Base-by-base conservation (phyloP, 2,888 invertebrate genomes). In the Adelognathus sp. region DNA sequence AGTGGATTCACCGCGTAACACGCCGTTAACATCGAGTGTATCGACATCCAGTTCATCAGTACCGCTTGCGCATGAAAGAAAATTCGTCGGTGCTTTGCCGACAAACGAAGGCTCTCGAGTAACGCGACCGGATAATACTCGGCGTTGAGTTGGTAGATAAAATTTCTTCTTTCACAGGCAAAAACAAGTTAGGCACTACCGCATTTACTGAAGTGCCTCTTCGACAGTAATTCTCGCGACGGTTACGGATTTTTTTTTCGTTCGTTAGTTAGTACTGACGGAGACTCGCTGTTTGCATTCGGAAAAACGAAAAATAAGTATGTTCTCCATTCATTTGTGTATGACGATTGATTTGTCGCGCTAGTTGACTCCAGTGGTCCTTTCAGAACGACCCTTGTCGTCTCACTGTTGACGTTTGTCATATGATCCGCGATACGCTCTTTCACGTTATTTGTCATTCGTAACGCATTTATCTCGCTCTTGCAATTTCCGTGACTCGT, bases 191-290 rank as follows among this genome's bases (percentile, higher is more conserved):
- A 77, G 77, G 81, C 44, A 82, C 79, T 83, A 81, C 46, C 76
- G 67, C 44, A 31, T 72, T 67, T 58, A 50, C 87, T 83, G 88
- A 81, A 90, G 88, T 90, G 90, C 90, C 90, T 90, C 87, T 86
- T 84, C 83, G 85, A 86, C 83, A 79, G 82, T 80, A 84, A 83
- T 84, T 66, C 18, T 71, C 39, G 44, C 36, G 66, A 61, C 21
- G 9, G 16, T 54, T 33, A 66, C 64, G 66, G 14, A 67, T 69
- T 73, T 80, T 84, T 86, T 66, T 81, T 83, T 86, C 75, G 72
- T 81, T 46, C 16, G 81, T 69, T 80, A 84, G 85, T 76, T 86
- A 85, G 80, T 84, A 86, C 79, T 84, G 85, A 86, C 85, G 83
- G 77, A 83, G 80, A 81, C 82, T 84, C 81, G 82, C 78, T 84